Base-by-base conservation (phyloP, 1,140 invertebrate species). In the Dolichoris vasculosae region DNA sequence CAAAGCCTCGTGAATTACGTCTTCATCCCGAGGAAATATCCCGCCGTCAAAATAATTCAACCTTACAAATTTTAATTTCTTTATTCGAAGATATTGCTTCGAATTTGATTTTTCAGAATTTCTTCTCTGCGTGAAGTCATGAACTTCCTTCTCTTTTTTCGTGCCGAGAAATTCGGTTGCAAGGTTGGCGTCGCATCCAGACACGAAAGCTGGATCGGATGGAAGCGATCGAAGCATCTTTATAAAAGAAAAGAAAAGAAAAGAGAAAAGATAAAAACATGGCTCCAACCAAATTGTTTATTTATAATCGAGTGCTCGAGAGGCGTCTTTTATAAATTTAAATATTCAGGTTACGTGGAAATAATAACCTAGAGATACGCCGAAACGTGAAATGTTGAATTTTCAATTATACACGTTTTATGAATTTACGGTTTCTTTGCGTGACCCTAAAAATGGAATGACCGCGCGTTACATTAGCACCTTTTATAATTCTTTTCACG, bases 21-120 rank as follows among this genome's bases (percentile, higher is more conserved):
- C 77, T 85, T 81, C 83, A 81, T 85, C 67, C 38, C 51, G 48
- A n/a, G 78, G 38, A 85, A 71, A 73, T 81, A 81, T 75, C 48
- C 64, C 73, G 55, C 55, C 23, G 59, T 55, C 51, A 38, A 23
- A 4, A 80, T 69, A 67, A 51, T 48, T 30, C 48, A 40, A 48
- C 26, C 40, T n/a, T 32, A n/a, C 30, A 1, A 76, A 77, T 77
- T 83, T 77, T 78, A 67, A 82, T 82, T 51, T 48, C 79, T 81
- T 32, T 81, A 81, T 43, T 64, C 64, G 51, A 13, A 32, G 23
- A 38, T 38, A 17, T 46, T 30, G 55, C 51, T 63, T 35, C 35
- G n/a, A 32, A 26, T 76, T 32, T 51, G 11, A 76, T 51, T 32
- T 76, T 51, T 76, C 11, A n/a, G 43, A 26, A 43, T 73, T 20